phyloP scores from a whole-genome alignment of 2,888 invertebrate species.

The Meta bourneti region DNA sequence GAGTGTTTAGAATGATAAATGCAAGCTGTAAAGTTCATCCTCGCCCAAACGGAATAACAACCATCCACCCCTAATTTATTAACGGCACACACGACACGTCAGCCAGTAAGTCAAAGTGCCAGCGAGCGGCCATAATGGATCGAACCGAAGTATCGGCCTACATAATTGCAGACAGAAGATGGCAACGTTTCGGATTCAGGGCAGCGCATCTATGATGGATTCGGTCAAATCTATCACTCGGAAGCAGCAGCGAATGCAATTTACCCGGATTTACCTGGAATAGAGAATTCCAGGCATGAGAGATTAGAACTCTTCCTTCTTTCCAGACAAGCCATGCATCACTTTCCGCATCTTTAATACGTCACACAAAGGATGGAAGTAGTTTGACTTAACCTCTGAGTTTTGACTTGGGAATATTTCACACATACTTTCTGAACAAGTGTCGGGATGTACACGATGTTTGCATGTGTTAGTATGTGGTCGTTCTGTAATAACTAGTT shows the following conservation, averaged over 20 bases:
- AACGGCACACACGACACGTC: background rate
- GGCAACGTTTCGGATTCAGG: background rate
- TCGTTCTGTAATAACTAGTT: too few relatives aligned
- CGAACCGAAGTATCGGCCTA: constrained; percentile 7
- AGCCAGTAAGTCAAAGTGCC: background rate
- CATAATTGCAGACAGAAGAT: background rate
- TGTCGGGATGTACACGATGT: background rate
- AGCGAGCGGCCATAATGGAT: background rate
- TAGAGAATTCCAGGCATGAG: constrained; percentile 3
- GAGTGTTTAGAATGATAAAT: background rate
- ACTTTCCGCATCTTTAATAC: constrained; percentile 24
- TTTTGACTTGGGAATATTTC: background rate
- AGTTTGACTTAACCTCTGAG: background rate
- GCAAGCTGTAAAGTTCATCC: background rate
- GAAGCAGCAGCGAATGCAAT: background rate
- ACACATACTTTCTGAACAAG: background rate
- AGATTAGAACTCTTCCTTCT: background rate
- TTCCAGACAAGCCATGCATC: background rate
- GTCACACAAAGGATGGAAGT: background rate
- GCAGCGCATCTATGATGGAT: constrained; percentile 6
- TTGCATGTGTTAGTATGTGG: background rate
- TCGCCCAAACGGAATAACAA: background rate
- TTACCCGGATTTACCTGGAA: constrained; percentile 19
- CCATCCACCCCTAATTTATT: background rate
- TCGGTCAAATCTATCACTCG: background rate